Evolutionary conservation across 2,888 invertebrate genomes (phyloP).

Genomic region (Chydorus sphaericus): DNA sequence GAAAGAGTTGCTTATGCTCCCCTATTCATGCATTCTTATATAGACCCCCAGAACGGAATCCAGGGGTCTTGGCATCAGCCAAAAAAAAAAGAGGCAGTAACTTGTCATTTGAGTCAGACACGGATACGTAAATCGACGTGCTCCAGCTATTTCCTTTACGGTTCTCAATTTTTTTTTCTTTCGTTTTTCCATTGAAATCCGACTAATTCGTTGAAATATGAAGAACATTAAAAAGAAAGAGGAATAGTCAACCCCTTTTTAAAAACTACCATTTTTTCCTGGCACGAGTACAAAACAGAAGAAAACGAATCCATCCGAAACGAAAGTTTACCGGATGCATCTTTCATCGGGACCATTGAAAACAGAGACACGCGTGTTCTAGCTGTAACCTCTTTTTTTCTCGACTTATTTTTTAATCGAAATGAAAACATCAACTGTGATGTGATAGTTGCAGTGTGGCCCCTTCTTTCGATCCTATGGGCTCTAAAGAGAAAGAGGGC

Average conservation of each 20-base stretch:
- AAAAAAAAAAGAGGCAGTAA: no score
- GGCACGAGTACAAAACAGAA: not conserved
- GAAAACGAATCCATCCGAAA: no score
- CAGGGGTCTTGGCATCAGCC: no score
- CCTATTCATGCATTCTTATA: no score
- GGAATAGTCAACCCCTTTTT: not conserved
- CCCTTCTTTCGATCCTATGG: no score
- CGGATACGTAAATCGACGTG: not conserved
- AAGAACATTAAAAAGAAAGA: not conserved
- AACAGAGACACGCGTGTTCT: no score
- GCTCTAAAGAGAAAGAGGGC: slow-evolving; percentile 13
- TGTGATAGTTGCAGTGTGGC: slow-evolving; percentile 3
- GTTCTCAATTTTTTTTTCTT: not conserved
- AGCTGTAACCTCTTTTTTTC: no score
- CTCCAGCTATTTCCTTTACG: not conserved
- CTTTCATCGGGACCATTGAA: no score
- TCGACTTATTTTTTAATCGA: no score
- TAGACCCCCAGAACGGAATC: no score
- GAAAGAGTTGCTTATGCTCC: no score
- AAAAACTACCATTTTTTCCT: not conserved
- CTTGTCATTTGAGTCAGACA: slow-evolving; percentile 4
- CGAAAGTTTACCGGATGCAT: no score
- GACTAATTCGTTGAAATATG: not conserved
- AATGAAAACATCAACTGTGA: slow-evolving; percentile 7
- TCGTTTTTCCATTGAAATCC: not conserved